These are phyloP conservation scores for Nomada ferruginata DNA, from an alignment of 2,888 invertebrate species.

Conservation along the genomic window DNA sequence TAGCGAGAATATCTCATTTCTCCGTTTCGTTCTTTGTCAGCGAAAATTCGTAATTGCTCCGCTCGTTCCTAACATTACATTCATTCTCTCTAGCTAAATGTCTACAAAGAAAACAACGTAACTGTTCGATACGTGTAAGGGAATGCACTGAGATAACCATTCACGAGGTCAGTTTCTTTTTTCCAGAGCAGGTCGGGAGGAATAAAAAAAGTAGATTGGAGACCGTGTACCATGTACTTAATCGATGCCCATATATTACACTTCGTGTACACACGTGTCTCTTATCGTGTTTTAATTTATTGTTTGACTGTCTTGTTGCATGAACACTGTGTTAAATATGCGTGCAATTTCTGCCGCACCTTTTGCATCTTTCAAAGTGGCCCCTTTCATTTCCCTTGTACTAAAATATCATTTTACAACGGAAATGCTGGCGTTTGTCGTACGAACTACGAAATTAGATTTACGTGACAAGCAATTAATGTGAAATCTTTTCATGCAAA, in stretches of 20 bases:
- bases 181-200: conserved; percentile 12
- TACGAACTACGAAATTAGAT: neutral
- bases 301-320: neutral
- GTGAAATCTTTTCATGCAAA: no score
- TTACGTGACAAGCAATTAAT: no score
- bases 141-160: neutral
- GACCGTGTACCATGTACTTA: neutral
- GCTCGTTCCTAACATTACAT: neutral
- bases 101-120: neutral
- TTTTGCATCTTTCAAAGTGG: neutral
- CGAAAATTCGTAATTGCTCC: neutral
- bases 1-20: neutral
- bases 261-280: no score
- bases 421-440: neutral
- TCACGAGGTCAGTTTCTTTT: conserved; percentile 17
- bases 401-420: neutral
- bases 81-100: neutral
- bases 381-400: neutral
- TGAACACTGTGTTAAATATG: no score
- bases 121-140: neutral
- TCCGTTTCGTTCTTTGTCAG: neutral
- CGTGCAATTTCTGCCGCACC: neutral
- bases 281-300: neutral
- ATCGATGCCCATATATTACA: neutral
- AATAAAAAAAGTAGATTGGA: conserved; percentile 10